A percentile compares a stretch with the other conserved stretches of the same genome.
These are phyloP conservation scores for Craniophora ligustri DNA, from an alignment of 2,888 invertebrate genomes.

Conservation along the genomic window DNA sequence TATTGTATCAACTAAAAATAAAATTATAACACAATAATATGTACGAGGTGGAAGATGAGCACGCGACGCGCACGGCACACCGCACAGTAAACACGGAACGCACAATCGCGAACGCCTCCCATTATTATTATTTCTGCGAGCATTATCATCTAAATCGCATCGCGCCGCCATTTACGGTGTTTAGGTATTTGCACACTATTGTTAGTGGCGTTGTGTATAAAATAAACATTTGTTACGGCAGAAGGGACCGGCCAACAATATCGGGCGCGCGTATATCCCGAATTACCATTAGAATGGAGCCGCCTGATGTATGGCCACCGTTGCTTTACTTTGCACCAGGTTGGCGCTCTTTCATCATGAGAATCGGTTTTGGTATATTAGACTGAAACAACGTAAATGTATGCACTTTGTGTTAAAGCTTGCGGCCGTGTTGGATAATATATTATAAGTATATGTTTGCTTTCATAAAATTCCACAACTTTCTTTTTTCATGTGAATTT, in stretches of 20 bases:
- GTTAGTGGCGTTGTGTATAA: constrained; percentile 89
- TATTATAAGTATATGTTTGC: background rate
- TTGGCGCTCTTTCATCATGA: constrained; percentile 54
- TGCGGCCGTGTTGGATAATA: background rate
- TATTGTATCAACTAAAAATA: constrained; percentile 54
- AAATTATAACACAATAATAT: constrained; percentile 39
- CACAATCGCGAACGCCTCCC: constrained; percentile 75
- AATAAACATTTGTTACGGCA: constrained; percentile 88
- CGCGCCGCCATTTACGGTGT: constrained; percentile 83
- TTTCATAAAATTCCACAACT: too few species aligned
- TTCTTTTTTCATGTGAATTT: too few species aligned
- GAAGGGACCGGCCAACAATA: constrained; percentile 82
- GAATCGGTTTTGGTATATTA: constrained; percentile 46
- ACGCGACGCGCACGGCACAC: constrained; percentile 59
- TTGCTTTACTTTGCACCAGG: constrained; percentile 57
- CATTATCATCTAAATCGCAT: constrained; percentile 89
- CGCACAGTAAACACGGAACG: constrained; percentile 67
- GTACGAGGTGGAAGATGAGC: constrained; percentile 38
- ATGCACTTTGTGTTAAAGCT: constrained; percentile 32
- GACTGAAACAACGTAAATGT: constrained; percentile 35
- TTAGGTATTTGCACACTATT: constrained; percentile 89
- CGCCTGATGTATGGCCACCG: constrained; percentile 82
- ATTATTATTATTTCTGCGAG: constrained; percentile 85
- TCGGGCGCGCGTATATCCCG: constrained; percentile 78
- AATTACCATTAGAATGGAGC: constrained; percentile 87